Conservation (phyloP, 2,113 vertebrate genomes). For the Oceanodroma tethys region DNA sequence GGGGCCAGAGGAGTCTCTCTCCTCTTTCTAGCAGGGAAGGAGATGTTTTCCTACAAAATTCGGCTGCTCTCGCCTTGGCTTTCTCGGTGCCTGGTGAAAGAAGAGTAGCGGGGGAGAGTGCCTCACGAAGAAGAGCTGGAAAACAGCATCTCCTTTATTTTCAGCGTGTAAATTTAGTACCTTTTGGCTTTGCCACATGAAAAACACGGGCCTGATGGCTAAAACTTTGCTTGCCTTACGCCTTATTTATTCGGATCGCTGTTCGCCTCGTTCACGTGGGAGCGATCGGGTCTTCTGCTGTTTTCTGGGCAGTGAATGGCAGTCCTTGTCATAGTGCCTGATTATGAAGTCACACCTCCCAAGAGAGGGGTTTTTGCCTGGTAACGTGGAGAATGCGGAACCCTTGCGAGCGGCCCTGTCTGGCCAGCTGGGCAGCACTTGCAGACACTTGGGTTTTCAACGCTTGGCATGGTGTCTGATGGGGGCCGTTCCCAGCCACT, state of each 20-base stretch:
- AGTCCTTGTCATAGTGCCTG: not conserved
- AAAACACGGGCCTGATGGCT: not conserved
- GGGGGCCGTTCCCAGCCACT: not conserved
- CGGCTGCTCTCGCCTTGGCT: not conserved
- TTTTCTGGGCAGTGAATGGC: not conserved
- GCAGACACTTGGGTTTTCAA: not conserved
- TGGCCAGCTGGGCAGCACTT: not conserved
- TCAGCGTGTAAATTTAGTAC: not conserved
- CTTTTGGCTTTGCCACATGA: not conserved
- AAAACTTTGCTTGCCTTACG: not conserved
- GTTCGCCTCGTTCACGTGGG: not conserved
- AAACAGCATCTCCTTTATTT: not conserved
- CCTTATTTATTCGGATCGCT: not conserved
- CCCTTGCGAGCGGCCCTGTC: accelerated
- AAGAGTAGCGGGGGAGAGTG: not conserved
- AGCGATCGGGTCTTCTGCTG: not conserved
- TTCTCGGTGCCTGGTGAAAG: not conserved
- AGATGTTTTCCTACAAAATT: not conserved
- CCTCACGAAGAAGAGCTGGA: not conserved
- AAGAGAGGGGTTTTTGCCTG: not conserved
- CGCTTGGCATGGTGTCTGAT: not conserved
- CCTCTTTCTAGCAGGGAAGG: not conserved
- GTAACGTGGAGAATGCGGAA: not conserved
- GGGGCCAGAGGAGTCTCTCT: not conserved
- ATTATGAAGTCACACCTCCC: not conserved